Percentiles rank a stretch among this genome's conserved stretches.
These are phyloP conservation scores for Sorex fumeus DNA, from an alignment of 2,113 vertebrate species.

Conservation along the genomic window DNA sequence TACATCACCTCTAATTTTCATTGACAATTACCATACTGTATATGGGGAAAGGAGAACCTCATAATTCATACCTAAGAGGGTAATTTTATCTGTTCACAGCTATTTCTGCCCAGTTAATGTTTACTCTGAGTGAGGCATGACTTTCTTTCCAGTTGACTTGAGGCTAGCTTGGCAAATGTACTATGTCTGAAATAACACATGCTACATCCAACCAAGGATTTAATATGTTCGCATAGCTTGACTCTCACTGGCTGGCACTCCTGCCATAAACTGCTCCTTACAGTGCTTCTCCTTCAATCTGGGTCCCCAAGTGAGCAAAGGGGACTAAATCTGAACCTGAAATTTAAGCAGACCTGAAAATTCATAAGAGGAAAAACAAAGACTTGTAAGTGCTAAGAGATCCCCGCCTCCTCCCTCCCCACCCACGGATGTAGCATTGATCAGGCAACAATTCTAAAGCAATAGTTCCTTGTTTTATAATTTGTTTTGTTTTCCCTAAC, in stretches of 20 bases:
- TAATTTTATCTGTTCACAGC: neutral
- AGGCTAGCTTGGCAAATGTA: neutral
- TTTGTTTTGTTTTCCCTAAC: neutral
- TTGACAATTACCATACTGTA: neutral
- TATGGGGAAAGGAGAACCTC: neutral
- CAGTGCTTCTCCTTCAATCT: neutral
- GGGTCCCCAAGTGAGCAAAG: neutral
- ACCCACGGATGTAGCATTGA: neutral
- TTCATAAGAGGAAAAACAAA: neutral
- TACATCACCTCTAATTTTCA: neutral
- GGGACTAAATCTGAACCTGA: neutral
- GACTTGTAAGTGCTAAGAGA: neutral
- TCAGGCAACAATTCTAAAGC: neutral
- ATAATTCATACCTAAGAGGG: neutral
- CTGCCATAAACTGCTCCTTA: rapidly evolving
- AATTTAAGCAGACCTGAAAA: neutral
- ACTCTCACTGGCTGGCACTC: rapidly evolving
- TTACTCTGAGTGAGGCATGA: neutral
- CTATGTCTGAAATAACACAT: neutral
- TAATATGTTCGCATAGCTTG: neutral
- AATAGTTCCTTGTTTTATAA: neutral
- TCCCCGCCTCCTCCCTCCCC: neutral
- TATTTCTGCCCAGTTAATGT: neutral
- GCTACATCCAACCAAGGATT: neutral
- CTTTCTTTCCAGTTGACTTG: neutral